Percentiles rank a stretch among this genome's conserved stretches.
Conservation (phyloP, 2,797 vertebrate species). For the Myoxocephalus aenaeus region DNA sequence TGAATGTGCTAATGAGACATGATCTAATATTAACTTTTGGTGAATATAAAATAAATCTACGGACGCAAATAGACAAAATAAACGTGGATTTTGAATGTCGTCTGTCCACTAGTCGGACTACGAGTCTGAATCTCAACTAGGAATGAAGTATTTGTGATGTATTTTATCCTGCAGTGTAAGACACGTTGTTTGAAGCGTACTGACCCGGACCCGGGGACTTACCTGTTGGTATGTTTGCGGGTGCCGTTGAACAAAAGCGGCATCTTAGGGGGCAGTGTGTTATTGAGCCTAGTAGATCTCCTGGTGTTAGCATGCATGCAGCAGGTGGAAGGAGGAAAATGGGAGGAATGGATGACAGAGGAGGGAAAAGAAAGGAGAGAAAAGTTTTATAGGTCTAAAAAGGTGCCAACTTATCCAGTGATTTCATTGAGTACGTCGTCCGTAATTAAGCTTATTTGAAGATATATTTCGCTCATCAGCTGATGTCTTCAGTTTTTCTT, state of each 20-base stretch:
- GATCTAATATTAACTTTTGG: neutral
- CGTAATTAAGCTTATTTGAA: neutral
- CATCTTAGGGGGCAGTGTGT: slow-evolving; percentile 90
- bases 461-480: neutral
- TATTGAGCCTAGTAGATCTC: slow-evolving; percentile 86
- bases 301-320: slow-evolving; percentile 81
- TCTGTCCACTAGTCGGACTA: neutral
- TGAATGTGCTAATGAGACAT: neutral
- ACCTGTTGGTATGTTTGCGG: slow-evolving; percentile 87
- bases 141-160: neutral
- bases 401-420: slow-evolving; percentile 60
- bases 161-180: neutral
- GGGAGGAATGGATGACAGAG: slow-evolving; percentile 36
- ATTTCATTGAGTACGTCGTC: slow-evolving; percentile 25
- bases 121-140: no score
- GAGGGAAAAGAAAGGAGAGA: slow-evolving; percentile 30
- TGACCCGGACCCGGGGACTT: slow-evolving; percentile 71
- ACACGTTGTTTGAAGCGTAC: slow-evolving; percentile 39
- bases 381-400: slow-evolving; percentile 26
- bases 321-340: slow-evolving; percentile 53
- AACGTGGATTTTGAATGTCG: neutral
- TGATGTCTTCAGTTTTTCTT: neutral
- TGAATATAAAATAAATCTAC: neutral
- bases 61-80: neutral
- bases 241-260: slow-evolving; percentile 88